Conservation (phyloP, 2,888 invertebrate species). For the Nematopogon swammerdamellus region DNA sequence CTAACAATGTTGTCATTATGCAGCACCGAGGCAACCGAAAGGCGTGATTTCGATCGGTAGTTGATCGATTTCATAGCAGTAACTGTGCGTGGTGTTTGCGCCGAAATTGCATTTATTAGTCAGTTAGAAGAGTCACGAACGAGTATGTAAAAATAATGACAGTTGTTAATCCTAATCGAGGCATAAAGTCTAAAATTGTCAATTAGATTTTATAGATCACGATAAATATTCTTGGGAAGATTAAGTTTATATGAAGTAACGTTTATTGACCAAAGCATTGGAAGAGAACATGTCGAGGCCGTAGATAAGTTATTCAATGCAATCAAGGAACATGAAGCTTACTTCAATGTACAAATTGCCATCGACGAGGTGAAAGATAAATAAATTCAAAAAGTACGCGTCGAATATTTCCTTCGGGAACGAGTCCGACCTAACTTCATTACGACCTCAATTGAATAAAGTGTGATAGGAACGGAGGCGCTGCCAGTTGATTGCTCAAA, state of each 20-base stretch:
- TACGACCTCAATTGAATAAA: slow-evolving; percentile 56
- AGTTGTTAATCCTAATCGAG: too few relatives aligned
- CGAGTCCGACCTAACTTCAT: slow-evolving; percentile 15
- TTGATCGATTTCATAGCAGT: too few relatives aligned
- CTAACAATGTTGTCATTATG: background rate
- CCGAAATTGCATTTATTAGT: too few relatives aligned
- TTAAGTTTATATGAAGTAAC: too few relatives aligned
- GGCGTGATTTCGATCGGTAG: background rate
- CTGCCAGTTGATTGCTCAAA: slow-evolving; percentile 56
- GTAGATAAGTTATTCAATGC: background rate
- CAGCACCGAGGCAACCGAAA: background rate
- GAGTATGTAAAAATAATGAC: too few relatives aligned
- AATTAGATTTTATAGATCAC: too few relatives aligned
- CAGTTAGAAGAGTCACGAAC: too few relatives aligned
- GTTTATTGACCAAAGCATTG: too few relatives aligned
- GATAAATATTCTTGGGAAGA: too few relatives aligned
- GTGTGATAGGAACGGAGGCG: slow-evolving; percentile 52
- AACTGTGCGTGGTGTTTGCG: background rate
- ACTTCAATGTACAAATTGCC: background rate
- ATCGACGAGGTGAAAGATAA: background rate
- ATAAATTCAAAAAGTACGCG: background rate
- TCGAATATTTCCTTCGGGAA: too few relatives aligned
- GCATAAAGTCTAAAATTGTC: too few relatives aligned
- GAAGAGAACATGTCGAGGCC: too few relatives aligned
- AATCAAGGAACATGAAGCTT: background rate